Evolutionary conservation across 2,888 invertebrate genomes (phyloP).

Genomic region (Octonoba sinensis): DNA sequence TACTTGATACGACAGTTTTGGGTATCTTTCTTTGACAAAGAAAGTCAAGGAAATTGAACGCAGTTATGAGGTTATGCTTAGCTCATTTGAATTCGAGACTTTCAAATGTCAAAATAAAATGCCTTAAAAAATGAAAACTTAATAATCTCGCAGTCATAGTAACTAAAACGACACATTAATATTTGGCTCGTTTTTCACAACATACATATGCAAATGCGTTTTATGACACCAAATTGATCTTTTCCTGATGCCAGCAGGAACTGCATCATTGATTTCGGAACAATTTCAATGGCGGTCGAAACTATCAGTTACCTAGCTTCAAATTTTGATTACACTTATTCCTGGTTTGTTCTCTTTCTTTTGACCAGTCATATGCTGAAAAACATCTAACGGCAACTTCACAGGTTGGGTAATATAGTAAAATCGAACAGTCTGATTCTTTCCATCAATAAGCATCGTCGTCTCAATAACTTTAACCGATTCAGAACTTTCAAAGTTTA

Average conservation of each 20-base stretch:
- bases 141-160: not conserved
- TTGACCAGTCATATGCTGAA: slow-evolving; percentile 50
- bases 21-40: no score
- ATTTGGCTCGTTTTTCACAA: slow-evolving; percentile 4
- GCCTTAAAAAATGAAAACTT: no score
- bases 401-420: slow-evolving; percentile 60
- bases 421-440: slow-evolving; percentile 59
- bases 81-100: no score
- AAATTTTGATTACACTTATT: slow-evolving; percentile 37
- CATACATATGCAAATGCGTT: not conserved
- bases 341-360: slow-evolving; percentile 15
- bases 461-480: slow-evolving; percentile 56
- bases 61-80: no score
- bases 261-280: not conserved
- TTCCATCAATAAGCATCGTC: slow-evolving; percentile 61
- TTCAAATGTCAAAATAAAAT: no score
- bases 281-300: not conserved
- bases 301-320: slow-evolving; percentile 22
- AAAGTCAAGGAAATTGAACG: no score
- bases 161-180: slow-evolving; percentile 3
- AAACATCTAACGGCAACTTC: slow-evolving; percentile 50
- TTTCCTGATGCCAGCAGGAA: slow-evolving; percentile 22
- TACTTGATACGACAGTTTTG: no score
- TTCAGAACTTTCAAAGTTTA: slow-evolving; percentile 44
- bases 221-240: slow-evolving; percentile 1